phyloP scores from a whole-genome alignment of 2,113 vertebrate genomes.

The Solea senegalensis region DNA sequence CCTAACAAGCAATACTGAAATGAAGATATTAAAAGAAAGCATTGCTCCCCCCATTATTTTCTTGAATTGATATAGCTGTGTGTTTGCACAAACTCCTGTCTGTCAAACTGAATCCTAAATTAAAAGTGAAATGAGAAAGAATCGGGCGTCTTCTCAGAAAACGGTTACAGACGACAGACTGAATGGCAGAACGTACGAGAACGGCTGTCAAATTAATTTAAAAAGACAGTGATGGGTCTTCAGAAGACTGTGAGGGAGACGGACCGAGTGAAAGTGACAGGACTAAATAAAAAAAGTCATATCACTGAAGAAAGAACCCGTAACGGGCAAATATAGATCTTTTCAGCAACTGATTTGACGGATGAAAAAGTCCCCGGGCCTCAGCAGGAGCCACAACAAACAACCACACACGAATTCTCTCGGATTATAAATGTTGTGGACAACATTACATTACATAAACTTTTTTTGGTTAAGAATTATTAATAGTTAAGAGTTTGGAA shows the following conservation, averaged over 20 bases:
- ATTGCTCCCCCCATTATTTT: background rate
- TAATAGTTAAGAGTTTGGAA: too few relatives aligned
- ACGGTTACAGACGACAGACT: background rate
- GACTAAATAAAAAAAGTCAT: constrained; percentile 19
- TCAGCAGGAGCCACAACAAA: background rate
- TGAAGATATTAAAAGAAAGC: constrained; percentile 8
- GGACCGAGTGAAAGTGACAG: constrained; percentile 42
- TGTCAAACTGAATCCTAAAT: background rate
- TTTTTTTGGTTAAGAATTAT: too few relatives aligned
- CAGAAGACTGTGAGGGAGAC: constrained; percentile 26
- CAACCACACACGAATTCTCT: background rate
- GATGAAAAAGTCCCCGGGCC: background rate
- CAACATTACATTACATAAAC: too few relatives aligned
- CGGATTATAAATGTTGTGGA: constrained; percentile 6
- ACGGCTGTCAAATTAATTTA: constrained; percentile 27
- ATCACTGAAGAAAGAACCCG: constrained; percentile 10
- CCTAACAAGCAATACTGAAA: constrained; percentile 5
- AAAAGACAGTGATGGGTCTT: constrained; percentile 27
- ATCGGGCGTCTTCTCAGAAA: background rate
- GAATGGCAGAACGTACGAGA: background rate
- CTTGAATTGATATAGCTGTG: background rate
- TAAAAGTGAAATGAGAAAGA: background rate
- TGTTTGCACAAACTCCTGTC: background rate
- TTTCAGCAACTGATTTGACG: constrained; percentile 3
- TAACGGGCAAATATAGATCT: constrained; percentile 11